A percentile compares a stretch with the other conserved stretches of the same genome.
Conservation (phyloP, 2,888 invertebrate genomes). For the Sinhomidia bicolor region DNA sequence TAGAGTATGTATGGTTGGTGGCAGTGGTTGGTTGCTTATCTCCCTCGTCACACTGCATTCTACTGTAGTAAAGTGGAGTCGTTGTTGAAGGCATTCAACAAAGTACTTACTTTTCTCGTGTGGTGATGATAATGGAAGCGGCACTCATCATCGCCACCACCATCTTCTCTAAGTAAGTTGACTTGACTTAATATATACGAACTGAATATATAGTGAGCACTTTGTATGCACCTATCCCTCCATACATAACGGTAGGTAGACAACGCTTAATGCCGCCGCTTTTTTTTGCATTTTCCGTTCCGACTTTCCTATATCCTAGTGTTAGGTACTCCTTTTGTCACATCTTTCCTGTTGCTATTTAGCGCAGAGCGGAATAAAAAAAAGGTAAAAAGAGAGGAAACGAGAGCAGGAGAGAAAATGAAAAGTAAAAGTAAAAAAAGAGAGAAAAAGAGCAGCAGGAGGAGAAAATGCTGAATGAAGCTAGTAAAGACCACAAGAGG, state of each 20-base stretch:
- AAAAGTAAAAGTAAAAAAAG: neutral
- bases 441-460: neutral
- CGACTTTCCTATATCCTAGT: neutral
- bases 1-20: conserved; percentile 33
- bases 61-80: too few species aligned
- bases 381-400: neutral
- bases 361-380: neutral
- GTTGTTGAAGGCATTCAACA: neutral
- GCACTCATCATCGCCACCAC: neutral
- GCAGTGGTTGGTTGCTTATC: conserved; percentile 34
- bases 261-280: neutral
- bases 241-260: neutral
- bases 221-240: neutral
- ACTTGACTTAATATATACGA: neutral
- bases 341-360: conserved; percentile 45
- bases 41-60: neutral
- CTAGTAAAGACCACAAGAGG: neutral
- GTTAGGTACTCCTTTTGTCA: neutral
- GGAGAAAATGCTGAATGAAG: neutral
- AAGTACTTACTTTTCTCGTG: conserved; percentile 31
- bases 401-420: neutral
- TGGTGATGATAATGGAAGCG: conserved; percentile 3
- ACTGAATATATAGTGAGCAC: too few species aligned
- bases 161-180: neutral
- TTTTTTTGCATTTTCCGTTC: neutral